Conservation (phyloP, 2,113 vertebrate species). For the Manacus vitellinus region DNA sequence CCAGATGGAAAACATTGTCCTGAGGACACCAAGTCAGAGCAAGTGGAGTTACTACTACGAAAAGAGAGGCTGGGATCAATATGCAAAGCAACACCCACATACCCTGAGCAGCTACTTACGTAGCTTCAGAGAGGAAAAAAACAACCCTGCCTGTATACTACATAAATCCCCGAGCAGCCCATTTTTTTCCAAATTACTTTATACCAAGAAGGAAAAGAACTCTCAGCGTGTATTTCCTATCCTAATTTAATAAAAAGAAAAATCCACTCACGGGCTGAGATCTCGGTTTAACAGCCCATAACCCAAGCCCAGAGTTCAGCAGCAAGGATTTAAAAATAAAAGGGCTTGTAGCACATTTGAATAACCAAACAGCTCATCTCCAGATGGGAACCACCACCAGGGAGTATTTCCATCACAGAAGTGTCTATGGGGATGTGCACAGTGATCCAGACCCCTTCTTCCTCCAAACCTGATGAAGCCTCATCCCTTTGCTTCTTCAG, state of each 20-base stretch:
- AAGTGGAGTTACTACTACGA: neutral
- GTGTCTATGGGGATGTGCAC: accelerated
- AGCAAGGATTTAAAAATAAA: neutral
- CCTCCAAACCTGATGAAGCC: neutral
- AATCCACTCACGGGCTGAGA: neutral
- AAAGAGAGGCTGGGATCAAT: neutral
- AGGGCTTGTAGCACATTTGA: neutral
- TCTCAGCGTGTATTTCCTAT: accelerated
- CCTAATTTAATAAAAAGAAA: neutral
- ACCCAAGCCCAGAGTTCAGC: neutral
- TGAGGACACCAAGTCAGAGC: neutral
- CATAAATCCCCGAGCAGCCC: neutral
- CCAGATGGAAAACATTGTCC: neutral
- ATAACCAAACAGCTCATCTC: neutral
- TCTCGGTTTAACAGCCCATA: neutral
- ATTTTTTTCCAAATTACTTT: neutral
- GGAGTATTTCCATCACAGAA: neutral
- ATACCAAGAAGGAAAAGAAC: neutral
- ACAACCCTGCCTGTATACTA: neutral
- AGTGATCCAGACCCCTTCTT: neutral
- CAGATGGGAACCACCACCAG: neutral
- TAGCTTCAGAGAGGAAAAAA: neutral
- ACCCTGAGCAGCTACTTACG: neutral
- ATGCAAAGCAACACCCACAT: neutral
- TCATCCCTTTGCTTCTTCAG: neutral